These are phyloP conservation scores for Eledone cirrhosa DNA, from an alignment of 2,888 invertebrate species.

Conservation along the genomic window DNA sequence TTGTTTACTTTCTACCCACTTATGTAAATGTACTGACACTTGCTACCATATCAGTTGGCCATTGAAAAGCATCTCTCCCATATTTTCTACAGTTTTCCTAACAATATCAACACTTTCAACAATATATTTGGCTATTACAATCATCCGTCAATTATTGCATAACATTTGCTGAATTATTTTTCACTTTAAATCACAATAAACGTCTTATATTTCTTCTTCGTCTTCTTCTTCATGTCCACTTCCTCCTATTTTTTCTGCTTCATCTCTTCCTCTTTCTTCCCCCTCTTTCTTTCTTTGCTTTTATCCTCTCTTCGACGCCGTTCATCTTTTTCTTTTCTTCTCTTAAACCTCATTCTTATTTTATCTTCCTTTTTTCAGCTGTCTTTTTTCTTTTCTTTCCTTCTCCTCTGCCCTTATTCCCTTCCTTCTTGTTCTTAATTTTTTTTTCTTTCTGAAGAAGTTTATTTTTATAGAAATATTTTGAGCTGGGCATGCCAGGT, in stretches of 20 bases:
- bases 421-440: neutral
- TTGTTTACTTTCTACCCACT: no score
- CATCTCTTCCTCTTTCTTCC: neutral
- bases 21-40: no score
- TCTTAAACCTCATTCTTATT: neutral
- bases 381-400: neutral
- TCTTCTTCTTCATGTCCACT: neutral
- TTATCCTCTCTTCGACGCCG: neutral
- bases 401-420: neutral
- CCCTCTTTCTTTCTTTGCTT: neutral
- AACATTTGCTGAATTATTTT: no score
- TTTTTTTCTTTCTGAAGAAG: neutral
- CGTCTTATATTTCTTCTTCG: neutral
- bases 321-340: neutral
- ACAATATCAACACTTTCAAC: no score
- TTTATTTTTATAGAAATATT: no score
- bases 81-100: no score
- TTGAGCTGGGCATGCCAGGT: no score
- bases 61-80: no score
- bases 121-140: no score
- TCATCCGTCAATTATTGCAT: no score
- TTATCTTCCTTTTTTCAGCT: neutral
- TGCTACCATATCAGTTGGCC: no score
- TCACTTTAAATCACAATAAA: no score
- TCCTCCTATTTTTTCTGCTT: neutral